Evolutionary conservation across 2,888 invertebrate genomes (phyloP).

Genomic region (Adelognathus sp.): DNA sequence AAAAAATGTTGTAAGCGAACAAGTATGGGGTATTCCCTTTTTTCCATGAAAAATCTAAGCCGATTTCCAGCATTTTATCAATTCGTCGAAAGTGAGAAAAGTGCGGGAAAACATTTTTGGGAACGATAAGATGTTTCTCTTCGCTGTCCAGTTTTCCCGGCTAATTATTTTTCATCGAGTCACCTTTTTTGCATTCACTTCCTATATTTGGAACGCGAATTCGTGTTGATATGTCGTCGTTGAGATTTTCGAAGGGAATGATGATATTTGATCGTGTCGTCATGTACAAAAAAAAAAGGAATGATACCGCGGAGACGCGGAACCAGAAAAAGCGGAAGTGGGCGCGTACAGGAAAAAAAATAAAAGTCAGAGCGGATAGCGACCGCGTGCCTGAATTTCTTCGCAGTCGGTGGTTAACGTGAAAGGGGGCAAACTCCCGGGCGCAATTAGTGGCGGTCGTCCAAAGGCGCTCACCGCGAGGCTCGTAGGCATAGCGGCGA

Average conservation of each 20-base stretch:
- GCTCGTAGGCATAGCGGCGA: constrained; percentile 24
- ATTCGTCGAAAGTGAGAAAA: no score
- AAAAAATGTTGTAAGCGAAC: no score
- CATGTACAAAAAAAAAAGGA: neutral
- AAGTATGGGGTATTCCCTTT: no score
- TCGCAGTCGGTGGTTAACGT: constrained; percentile 43
- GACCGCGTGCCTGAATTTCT: constrained; percentile 36
- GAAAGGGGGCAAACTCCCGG: constrained; percentile 52
- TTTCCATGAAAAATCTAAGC: no score
- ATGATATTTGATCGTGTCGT: constrained; percentile 1
- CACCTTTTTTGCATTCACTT: no score
- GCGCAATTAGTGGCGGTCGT: constrained; percentile 69
- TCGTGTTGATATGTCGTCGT: neutral
- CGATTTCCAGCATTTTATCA: no score
- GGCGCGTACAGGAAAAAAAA: constrained; percentile 1
- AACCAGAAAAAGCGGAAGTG: constrained; percentile 6
- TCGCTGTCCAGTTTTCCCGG: no score
- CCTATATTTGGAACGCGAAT: neutral
- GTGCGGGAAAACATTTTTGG: no score
- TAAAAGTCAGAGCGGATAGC: constrained; percentile 2
- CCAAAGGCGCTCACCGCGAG: constrained; percentile 60
- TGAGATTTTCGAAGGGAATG: neutral
- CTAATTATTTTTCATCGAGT: no score
- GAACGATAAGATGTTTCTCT: no score
- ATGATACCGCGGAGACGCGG: constrained; percentile 10